Evolutionary conservation across 2,888 invertebrate genomes (phyloP).

Genomic region (Halictus quadricinctus): DNA sequence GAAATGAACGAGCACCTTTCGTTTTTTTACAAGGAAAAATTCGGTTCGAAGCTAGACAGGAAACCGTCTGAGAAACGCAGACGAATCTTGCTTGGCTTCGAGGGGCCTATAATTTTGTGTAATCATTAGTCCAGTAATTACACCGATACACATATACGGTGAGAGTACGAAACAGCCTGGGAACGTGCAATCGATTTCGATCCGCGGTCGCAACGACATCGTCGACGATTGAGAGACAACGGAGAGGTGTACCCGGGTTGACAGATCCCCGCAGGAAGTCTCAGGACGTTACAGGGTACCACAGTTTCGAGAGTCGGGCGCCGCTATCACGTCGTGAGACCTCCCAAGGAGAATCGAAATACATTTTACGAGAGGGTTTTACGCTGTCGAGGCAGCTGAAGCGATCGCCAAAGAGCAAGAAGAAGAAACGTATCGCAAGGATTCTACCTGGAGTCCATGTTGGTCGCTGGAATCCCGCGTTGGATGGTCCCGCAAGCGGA

Average conservation of each 20-base stretch:
- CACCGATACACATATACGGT: not conserved
- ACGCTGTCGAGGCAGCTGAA: constrained; percentile 32
- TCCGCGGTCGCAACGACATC: not conserved
- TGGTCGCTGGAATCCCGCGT: constrained; percentile 74
- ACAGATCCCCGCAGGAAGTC: constrained; percentile 80
- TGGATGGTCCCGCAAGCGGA: constrained; percentile 84
- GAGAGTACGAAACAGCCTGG: not conserved
- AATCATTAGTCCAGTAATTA: not conserved
- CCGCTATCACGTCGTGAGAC: constrained; percentile 80
- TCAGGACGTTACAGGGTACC: constrained; percentile 81
- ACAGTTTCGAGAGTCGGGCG: constrained; percentile 75
- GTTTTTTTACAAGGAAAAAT: not conserved
- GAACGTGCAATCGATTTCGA: constrained; percentile 2
- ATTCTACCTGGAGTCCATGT: constrained; percentile 80
- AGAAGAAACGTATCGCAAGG: not conserved
- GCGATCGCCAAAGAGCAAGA: constrained; percentile 24
- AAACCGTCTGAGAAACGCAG: too few species aligned
- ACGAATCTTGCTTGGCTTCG: too few species aligned
- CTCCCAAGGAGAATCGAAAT: constrained; percentile 78
- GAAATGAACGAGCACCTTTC: not conserved
- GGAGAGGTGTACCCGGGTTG: constrained; percentile 53
- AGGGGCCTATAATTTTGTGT: not conserved
- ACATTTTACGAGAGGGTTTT: constrained; percentile 28
- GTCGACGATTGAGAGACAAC: constrained; percentile 22
- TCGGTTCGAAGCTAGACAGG: too few species aligned